Conservation (phyloP, 2,797 vertebrate genomes). For the Varecia variegata region DNA sequence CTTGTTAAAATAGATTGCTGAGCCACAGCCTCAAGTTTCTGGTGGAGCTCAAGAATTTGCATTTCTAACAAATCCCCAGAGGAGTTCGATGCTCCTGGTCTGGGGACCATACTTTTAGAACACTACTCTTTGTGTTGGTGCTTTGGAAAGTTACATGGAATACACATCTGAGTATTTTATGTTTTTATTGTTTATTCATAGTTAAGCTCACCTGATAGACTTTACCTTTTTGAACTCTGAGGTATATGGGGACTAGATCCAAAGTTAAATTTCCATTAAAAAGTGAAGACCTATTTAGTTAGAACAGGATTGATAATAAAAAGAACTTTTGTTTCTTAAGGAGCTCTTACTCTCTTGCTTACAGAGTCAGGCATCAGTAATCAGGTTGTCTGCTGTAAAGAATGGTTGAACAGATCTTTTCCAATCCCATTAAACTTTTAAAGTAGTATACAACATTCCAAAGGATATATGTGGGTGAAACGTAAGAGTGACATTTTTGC, state of each 20-base stretch:
- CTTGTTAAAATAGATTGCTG: neutral
- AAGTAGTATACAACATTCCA: constrained; percentile 9
- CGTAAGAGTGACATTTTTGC: neutral
- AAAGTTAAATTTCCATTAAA: constrained; percentile 23
- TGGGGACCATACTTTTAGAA: neutral
- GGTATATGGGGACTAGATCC: neutral
- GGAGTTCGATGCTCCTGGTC: neutral
- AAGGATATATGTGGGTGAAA: neutral
- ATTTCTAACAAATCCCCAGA: neutral
- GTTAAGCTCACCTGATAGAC: neutral
- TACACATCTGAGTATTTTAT: neutral
- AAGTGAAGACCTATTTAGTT: neutral
- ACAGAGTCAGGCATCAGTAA: neutral
- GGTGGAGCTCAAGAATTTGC: neutral
- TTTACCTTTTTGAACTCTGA: neutral
- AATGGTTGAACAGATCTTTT: neutral
- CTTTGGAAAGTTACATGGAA: neutral
- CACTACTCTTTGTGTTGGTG: neutral
- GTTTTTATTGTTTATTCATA: neutral
- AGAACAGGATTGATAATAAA: neutral
- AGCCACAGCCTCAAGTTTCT: neutral
- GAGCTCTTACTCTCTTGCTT: constrained; percentile 2
- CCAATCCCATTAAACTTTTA: neutral
- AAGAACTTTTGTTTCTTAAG: neutral
- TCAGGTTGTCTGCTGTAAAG: neutral